Base-by-base conservation (phyloP, 2,797 vertebrate species). In the Acanthurus lineatus region DNA sequence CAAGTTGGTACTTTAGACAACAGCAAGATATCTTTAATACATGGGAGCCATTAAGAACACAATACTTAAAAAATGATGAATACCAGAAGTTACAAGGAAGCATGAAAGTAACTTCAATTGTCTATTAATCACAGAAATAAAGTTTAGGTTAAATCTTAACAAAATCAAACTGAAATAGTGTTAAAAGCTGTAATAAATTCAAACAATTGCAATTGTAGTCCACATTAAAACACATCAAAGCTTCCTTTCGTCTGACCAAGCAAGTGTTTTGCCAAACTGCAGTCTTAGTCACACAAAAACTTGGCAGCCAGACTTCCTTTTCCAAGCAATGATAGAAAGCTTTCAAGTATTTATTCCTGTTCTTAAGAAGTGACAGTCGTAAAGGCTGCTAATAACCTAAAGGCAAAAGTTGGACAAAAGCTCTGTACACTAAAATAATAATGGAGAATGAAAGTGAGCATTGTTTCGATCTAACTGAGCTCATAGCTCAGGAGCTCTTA, bases 291-390 rank as follows among this genome's bases (percentile, higher is more conserved):
- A 4, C 5, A 8, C 6, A 22, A 14, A 14, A 22, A 5, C 16
- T 12, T 5, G 11, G n/a, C 14, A 32, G 38, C 45, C 15, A 19
- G n/a, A 35, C 17, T 32, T 42, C 14, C 1, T 15, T 17, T 20
- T 9, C 3, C 28, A 58, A 1, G 0, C 7, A 51, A 35, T 35
- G 32, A 35, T 3, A 35, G 6, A 35, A 35, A 35, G 32, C 32
- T 35, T 35, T 35, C 32, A 35, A 35, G 32, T 35, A 2, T 35
- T 6, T 35, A 7, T 28, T 54, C 1, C 19, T 47, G 40, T 85
- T 77, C 70, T 9, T n/a, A 25, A 62, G 25, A 83, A 77, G 20
- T 49, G 20, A 69, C 60, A n/a, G 17, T 17, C 0, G 49, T 49
- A 49, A 38, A 4, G 5, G 28, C 48, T 45, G 42, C 16, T 12